Evolutionary conservation across 2,888 invertebrate genomes (phyloP).

Genomic region (Galerucella pusilla): DNA sequence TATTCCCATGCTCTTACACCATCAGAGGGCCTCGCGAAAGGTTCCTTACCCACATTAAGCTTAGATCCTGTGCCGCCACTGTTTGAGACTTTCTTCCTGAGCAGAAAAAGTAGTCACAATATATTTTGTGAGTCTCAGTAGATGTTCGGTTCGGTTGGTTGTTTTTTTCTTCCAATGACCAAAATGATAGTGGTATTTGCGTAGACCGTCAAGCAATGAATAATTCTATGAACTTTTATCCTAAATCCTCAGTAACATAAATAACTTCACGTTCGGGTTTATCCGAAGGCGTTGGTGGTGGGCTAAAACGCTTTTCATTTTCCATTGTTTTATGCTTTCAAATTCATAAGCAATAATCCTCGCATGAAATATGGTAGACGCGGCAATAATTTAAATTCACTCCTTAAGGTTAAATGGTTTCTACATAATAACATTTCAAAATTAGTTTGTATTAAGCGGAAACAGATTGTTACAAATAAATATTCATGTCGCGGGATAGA

Average conservation of each 20-base stretch:
- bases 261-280: background rate
- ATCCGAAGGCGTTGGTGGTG: background rate
- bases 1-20: no score
- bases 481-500: slow-evolving; percentile 3
- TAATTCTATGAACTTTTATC: background rate
- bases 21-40: no score
- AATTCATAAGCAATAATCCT: slow-evolving; percentile 1
- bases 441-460: background rate
- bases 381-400: background rate
- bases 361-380: background rate
- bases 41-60: no score
- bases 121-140: no score
- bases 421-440: background rate
- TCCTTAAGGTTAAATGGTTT: background rate
- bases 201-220: background rate
- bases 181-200: no score
- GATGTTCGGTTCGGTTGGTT: no score
- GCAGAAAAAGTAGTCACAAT: no score
- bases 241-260: background rate
- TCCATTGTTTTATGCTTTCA: background rate
- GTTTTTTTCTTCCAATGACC: no score
- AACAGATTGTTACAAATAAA: background rate
- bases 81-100: no score
- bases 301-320: background rate
- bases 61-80: no score